Evolutionary conservation across 2,888 invertebrate genomes (phyloP).

Genomic region (Enoplolaimus lenunculus): DNA sequence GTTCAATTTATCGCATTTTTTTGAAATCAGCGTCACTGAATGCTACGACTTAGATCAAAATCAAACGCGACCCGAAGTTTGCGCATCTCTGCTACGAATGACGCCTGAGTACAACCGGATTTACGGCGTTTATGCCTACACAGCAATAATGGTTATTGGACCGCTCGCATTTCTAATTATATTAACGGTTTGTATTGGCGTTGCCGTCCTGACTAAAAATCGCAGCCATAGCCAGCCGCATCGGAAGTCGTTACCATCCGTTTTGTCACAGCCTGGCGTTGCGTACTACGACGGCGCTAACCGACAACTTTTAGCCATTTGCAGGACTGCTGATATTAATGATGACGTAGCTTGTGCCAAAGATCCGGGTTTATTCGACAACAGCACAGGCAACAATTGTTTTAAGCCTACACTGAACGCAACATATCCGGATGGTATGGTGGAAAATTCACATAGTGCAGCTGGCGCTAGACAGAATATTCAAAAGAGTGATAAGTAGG

Average conservation of each 20-base stretch:
- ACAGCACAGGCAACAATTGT: no score
- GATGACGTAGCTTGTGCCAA: no score
- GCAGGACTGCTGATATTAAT: no score
- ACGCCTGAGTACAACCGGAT: constrained; percentile 27
- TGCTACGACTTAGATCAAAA: constrained; percentile 33
- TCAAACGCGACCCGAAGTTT: constrained; percentile 31
- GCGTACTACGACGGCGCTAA: no score
- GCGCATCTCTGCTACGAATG: constrained; percentile 28
- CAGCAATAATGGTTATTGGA: constrained; percentile 19
- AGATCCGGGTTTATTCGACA: no score
- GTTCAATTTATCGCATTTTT: constrained; percentile 37
- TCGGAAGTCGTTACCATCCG: not conserved
- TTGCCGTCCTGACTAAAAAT: not conserved
- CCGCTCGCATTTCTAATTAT: constrained; percentile 20
- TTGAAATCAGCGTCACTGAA: constrained; percentile 33
- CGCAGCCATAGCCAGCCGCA: not conserved
- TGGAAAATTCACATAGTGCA: no score
- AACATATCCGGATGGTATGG: no score
- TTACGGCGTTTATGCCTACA: constrained; percentile 21
- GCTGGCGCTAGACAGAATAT: no score
- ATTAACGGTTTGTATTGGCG: constrained; percentile 15
- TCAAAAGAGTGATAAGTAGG: no score
- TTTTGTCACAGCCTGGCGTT: no score
- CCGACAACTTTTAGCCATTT: no score
- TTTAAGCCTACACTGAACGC: no score